Percentiles rank a stretch among this genome's conserved stretches.
Evolutionary conservation across 23 tunicate genomes (phyloP).

Genomic region (Phallusia fumigata): DNA sequence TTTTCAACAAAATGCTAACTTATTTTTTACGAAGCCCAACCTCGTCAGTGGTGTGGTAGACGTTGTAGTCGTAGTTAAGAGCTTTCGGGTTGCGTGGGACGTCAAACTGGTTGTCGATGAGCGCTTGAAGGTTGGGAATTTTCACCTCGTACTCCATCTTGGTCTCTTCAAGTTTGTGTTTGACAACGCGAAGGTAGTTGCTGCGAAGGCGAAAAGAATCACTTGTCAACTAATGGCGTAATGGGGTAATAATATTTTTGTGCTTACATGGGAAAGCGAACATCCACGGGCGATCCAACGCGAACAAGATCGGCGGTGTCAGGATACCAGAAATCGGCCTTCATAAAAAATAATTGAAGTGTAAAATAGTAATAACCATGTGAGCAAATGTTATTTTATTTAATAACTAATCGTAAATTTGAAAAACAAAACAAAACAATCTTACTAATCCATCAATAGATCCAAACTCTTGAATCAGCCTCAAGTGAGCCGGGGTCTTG

Average conservation of each 20-base stretch:
- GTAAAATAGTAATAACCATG: neutral
- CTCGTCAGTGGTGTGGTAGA: constrained; percentile 75
- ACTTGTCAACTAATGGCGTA: no score
- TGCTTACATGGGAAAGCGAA: neutral
- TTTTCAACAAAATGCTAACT: neutral
- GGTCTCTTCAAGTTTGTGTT: constrained; percentile 23
- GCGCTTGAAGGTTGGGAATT: constrained; percentile 51
- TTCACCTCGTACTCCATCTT: constrained; percentile 46
- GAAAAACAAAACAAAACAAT: neutral
- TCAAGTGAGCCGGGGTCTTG: constrained; percentile 25
- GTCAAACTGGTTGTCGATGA: constrained; percentile 46
- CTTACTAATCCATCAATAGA: neutral
- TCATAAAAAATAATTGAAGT: neutral
- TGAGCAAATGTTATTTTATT: no score
- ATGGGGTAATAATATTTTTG: no score
- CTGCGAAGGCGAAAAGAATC: constrained; percentile 18
- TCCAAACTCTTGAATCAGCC: constrained; percentile 23
- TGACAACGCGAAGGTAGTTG: constrained; percentile 25
- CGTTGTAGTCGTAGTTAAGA: constrained; percentile 59
- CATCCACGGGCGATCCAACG: neutral
- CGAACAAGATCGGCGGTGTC: neutral
- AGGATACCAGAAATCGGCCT: constrained; percentile 1
- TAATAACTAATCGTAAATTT: no score
- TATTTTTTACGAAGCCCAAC: constrained; percentile 1
- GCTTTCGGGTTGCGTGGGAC: neutral